Base-by-base conservation (phyloP, 2,797 vertebrate species). In the Dendrocincla tyrannina region DNA sequence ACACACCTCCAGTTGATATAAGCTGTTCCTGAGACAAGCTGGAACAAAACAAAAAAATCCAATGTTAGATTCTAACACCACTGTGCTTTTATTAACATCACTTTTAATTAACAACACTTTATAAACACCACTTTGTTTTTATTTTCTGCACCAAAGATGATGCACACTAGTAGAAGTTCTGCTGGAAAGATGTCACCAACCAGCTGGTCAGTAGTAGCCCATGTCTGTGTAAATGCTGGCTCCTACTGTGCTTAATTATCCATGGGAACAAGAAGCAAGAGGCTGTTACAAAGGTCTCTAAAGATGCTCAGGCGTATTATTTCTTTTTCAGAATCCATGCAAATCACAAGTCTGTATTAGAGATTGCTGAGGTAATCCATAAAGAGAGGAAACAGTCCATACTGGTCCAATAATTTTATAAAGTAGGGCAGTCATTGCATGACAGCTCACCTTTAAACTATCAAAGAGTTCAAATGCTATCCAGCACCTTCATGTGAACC, bases 21-120 rank as follows among this genome's bases (percentile, higher is more conserved):
- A 99, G 95, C 97, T 99, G 99, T 11, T 98, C 98, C 96, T 98
- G 99, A 50, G 98, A 98, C 37, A 98, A 95, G 90, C 99, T 99
- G 82, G 47, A 95, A 86, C 10, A 76, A 80, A 96, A 92, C 19
- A 88, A 74, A 93, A 18, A 20, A 30, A 56, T 49, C 10, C 39
- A 42, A 58, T 59, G 30, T 88, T 8, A 86, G 37, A 30, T 11
- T 52, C 35, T 28, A 78, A 47, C 33, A 68, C 4, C 27, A 49
- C 49, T 17, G 35, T 75, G 58, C 12, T 39, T 59, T 42, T 23
- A 32, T 42, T 32, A 63, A 23, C 60, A 30, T 16, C 28, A 42
- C 28, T 32, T 41, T 62, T 41, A 6, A 39, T 30, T 62, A 20
- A 41, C 59, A 30, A 27, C 27, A 30, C 13, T 41, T 41, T 41